Percentiles rank a stretch among this genome's conserved stretches.
Conservation (phyloP, 2,888 invertebrate species). For the Eurois occulta region DNA sequence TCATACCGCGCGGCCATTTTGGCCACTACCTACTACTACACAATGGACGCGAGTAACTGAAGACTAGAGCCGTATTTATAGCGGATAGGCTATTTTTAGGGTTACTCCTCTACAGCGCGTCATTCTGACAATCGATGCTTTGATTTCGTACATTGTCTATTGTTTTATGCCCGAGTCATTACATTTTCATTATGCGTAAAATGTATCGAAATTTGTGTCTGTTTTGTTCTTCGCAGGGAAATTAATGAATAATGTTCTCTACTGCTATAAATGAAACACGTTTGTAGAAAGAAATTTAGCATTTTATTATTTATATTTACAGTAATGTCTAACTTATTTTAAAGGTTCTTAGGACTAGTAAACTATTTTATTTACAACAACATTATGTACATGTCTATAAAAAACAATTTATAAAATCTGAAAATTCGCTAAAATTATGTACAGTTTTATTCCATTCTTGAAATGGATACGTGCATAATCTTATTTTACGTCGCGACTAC, state of each 20-base stretch:
- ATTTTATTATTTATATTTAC: conserved; percentile 80
- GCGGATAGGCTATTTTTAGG: conserved; percentile 60
- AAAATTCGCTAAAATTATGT: conserved; percentile 57
- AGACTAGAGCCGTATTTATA: conserved; percentile 69
- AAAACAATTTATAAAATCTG: conserved; percentile 73
- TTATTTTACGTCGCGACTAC: conserved; percentile 35
- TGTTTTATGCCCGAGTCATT: conserved; percentile 15
- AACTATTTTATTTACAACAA: conserved; percentile 78
- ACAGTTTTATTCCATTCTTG: conserved; percentile 59
- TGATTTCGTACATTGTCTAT: conserved; percentile 34
- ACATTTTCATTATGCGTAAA: conserved; percentile 10
- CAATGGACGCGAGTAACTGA: conserved; percentile 64
- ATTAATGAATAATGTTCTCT: not conserved
- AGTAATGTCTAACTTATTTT: conserved; percentile 74
- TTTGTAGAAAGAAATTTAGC: conserved; percentile 65
- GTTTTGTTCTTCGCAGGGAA: not conserved
- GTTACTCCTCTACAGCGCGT: conserved; percentile 16
- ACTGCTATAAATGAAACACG: conserved; percentile 52
- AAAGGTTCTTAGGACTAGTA: conserved; percentile 82
- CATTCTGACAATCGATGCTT: conserved; percentile 41
- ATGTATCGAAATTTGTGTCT: conserved; percentile 6
- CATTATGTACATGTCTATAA: conserved; percentile 72
- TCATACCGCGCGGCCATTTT: conserved; percentile 79
- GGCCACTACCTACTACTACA: conserved; percentile 2
- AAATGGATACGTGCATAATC: conserved; percentile 60